Base-by-base conservation (phyloP, 2,113 vertebrate genomes). In the Coregonus clupeaformis region DNA sequence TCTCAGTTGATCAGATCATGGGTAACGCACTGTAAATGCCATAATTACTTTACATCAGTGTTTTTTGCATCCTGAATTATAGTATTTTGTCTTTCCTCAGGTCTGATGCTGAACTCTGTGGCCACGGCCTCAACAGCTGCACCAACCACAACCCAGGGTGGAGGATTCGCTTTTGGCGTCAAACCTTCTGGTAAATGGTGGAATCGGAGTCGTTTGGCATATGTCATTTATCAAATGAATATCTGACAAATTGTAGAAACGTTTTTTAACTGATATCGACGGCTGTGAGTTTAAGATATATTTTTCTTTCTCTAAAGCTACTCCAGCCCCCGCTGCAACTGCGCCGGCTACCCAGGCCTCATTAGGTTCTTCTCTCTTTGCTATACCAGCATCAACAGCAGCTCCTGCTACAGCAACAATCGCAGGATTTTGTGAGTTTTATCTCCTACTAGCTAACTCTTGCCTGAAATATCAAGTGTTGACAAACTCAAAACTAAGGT, bases 161-260 rank as follows among this genome's bases (percentile, higher is more conserved):
- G 90, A 6, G 62, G 88, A 0, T 91, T 95, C 68, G 25, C 85
- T 64, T 95, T 96, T 86, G 94, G 93, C 18, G 72, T 92, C 60
- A 97, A 97, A 84, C 90, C 92, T 3, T 89, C 93, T 87, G 93
- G 93, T 91, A 80, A 57, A 78, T 36, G 16, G 14, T 14, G 27
- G n/a, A 22, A 16, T 60, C 5, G 1, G 7, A 22, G n/a, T 22
- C 18, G 3, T 60, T 60, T 60, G 57, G 9, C 9, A 42, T 42
- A 42, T 42, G 45, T 47, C 27, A 27, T 47, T 13, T 47, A 55
- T 55, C 16, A 55, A 14, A 55, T 0, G 16, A 22, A 18, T 60
- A 6, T 60, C 6, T 60, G 18, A 60, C n/a, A 22, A n/a, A 59
- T 59, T 36, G 36, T 36, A 36, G 1, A 36, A 22, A n/a, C n/a